Evolutionary conservation across 1,140 invertebrate genomes (phyloP).

Genomic region (Ptiloglossa arizonensis): DNA sequence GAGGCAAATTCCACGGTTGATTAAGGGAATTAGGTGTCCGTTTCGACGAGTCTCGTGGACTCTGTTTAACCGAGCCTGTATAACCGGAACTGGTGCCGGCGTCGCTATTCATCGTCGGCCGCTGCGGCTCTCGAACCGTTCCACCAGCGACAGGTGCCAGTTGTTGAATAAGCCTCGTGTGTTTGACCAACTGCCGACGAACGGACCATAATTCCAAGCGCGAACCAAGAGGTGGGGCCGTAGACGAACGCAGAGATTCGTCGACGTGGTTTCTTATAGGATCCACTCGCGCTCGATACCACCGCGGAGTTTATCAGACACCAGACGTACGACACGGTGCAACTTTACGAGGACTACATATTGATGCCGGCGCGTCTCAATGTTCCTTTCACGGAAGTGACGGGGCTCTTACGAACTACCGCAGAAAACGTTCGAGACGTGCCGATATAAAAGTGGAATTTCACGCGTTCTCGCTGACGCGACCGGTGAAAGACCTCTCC

Average conservation of each 20-base stretch:
- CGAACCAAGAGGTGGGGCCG: neutral
- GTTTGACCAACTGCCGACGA: conserved; percentile 30
- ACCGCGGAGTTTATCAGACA: conserved; percentile 42
- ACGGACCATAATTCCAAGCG: conserved; percentile 51
- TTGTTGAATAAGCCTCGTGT: conserved; percentile 46
- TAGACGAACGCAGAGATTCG: no score
- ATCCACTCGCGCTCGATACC: neutral
- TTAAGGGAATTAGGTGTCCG: conserved; percentile 76
- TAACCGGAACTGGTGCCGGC: conserved; percentile 54
- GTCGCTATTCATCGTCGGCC: conserved; percentile 60
- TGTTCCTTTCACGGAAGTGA: neutral
- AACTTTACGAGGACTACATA: conserved; percentile 53
- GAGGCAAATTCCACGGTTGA: conserved; percentile 72
- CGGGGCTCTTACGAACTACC: conserved; percentile 20
- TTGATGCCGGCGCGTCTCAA: conserved; percentile 32
- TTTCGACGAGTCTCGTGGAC: conserved; percentile 46
- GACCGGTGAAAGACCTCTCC: neutral
- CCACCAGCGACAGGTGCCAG: conserved; percentile 63
- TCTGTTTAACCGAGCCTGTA: conserved; percentile 72
- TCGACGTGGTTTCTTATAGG: conserved; percentile 35
- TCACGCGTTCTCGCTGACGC: neutral
- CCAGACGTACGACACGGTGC: conserved; percentile 34
- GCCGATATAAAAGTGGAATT: conserved; percentile 10
- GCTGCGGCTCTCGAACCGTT: conserved; percentile 49
- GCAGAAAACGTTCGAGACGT: neutral